These are phyloP conservation scores for Dermatemys mawii DNA, from an alignment of 2,113 vertebrate species.

Conservation along the genomic window DNA sequence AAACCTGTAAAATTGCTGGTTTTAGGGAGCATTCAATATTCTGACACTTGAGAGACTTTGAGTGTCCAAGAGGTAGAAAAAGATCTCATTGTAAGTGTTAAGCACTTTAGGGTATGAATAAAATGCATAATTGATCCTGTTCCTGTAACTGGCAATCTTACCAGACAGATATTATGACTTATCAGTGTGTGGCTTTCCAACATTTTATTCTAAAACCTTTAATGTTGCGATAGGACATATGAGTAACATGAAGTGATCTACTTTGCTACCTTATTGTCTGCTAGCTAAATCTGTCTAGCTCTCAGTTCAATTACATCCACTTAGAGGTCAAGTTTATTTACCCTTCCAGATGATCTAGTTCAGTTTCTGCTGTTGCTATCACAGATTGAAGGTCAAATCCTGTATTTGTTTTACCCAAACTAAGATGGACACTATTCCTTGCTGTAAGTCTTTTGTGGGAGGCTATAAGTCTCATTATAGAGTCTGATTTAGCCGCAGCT, in stretches of 20 bases:
- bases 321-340: constrained; percentile 56
- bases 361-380: constrained; percentile 32
- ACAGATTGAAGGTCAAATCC: constrained; percentile 40
- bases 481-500: background rate
- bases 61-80: background rate
- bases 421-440: constrained; percentile 22
- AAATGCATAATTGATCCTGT: background rate
- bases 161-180: constrained; percentile 3
- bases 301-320: constrained; percentile 12
- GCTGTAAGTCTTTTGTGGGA: background rate
- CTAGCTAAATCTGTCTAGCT: background rate
- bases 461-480: background rate
- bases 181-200: constrained; percentile 19
- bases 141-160: background rate
- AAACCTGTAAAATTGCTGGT: constrained; percentile 25
- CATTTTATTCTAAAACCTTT: background rate
- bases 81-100: background rate
- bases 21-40: constrained; percentile 1
- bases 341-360: constrained; percentile 27
- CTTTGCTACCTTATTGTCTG: background rate
- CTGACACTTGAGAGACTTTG: background rate
- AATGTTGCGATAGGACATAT: background rate
- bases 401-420: constrained; percentile 40
- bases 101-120: background rate
- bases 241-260: background rate